A percentile compares a stretch with the other conserved stretches of the same genome.
These are phyloP conservation scores for Tribolium castaneum DNA, from an alignment of 1,140 invertebrate species.

Conservation along the genomic window DNA sequence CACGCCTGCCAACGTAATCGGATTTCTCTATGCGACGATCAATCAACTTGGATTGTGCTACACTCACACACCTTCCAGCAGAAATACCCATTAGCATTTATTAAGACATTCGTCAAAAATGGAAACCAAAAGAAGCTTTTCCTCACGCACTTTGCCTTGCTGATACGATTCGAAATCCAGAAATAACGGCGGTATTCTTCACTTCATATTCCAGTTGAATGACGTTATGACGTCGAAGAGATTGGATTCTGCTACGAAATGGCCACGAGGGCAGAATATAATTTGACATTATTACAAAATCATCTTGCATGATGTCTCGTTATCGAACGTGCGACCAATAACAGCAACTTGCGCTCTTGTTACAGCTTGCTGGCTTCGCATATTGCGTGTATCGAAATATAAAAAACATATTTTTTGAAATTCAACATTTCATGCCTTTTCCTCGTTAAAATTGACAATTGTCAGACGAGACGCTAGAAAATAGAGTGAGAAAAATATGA, in stretches of 20 bases:
- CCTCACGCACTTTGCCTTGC: neutral
- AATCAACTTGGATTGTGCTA: neutral
- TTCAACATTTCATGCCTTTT: neutral
- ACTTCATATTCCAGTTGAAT: constrained; percentile 28
- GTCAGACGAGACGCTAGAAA: too few relatives aligned
- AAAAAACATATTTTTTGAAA: neutral
- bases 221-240: constrained; percentile 21
- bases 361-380: neutral
- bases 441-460: too few relatives aligned
- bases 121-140: neutral
- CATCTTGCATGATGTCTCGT: constrained; percentile 28
- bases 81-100: constrained; percentile 14
- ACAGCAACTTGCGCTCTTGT: neutral
- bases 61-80: neutral
- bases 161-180: neutral
- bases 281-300: constrained; percentile 31
- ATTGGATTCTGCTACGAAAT: constrained; percentile 20
- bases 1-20: constrained; percentile 29
- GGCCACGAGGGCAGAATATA: constrained; percentile 32
- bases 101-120: constrained; percentile 24
- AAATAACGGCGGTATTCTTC: constrained; percentile 31
- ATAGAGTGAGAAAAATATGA: too few relatives aligned
- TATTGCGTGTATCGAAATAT: neutral
- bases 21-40: constrained; percentile 19
- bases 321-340: constrained; percentile 22